A percentile compares a stretch with the other conserved stretches of the same genome.
Conservation (phyloP, 2,888 invertebrate species). For the Drosophila tanythrix region DNA sequence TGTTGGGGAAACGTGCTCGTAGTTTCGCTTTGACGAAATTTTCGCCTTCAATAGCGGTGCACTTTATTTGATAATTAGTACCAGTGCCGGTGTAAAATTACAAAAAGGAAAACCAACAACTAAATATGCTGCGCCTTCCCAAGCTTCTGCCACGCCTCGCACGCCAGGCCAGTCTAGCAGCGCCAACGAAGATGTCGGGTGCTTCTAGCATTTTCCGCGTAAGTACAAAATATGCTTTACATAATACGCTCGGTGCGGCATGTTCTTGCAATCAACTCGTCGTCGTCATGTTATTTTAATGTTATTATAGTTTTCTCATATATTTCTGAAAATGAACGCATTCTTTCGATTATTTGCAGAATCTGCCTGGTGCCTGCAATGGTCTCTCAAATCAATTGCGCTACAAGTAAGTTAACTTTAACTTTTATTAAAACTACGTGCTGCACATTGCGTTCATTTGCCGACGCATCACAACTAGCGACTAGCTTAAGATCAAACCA, state of each 20-base stretch:
- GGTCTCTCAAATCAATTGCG: constrained; percentile 77
- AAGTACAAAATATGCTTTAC: constrained; percentile 71
- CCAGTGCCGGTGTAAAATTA: constrained; percentile 40
- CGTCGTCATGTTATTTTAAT: constrained; percentile 16
- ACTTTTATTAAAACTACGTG: background rate
- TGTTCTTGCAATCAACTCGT: constrained; percentile 21
- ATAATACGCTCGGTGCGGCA: constrained; percentile 63
- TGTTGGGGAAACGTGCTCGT: constrained; percentile 72
- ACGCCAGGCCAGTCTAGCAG: constrained; percentile 67
- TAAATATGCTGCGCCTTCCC: constrained; percentile 80
- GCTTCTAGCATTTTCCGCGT: constrained; percentile 83
- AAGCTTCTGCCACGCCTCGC: constrained; percentile 79
- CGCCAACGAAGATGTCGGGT: constrained; percentile 62
- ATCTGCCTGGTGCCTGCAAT: constrained; percentile 70
- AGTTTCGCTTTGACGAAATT: constrained; percentile 71
- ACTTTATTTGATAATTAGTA: constrained; percentile 44
- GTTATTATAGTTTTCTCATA: constrained; percentile 34
- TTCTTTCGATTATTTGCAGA: constrained; percentile 60
- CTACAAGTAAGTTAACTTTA: constrained; percentile 80
- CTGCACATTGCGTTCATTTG: constrained; percentile 1
- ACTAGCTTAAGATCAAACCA: constrained; percentile 12
- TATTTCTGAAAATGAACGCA: constrained; percentile 20
- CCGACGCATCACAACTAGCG: constrained; percentile 5
- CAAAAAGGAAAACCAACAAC: constrained; percentile 26
- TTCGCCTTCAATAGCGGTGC: constrained; percentile 53